Evolutionary conservation across 2,113 vertebrate genomes (phyloP).

Genomic region (Panurus biarmicus): DNA sequence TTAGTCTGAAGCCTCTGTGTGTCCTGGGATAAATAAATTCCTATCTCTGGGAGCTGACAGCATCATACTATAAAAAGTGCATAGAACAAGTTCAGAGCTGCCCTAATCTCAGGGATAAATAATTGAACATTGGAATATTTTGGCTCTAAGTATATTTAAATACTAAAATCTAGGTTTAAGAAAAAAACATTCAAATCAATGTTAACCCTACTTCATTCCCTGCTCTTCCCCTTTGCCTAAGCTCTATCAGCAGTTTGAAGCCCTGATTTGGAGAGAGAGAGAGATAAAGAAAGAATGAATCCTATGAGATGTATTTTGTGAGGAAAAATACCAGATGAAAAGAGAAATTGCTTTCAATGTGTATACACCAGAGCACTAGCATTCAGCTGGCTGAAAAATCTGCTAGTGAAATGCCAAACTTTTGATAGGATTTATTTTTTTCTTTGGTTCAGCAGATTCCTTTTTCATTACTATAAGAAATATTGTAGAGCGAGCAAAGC

Average conservation of each 20-base stretch:
- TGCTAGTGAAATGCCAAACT: background rate
- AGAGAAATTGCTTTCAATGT: background rate
- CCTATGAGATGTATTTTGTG: background rate
- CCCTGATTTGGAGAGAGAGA: background rate
- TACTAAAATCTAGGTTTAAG: background rate
- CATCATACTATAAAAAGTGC: background rate
- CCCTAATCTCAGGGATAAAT: background rate
- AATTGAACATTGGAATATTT: background rate
- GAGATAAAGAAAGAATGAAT: background rate
- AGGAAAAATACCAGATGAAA: background rate
- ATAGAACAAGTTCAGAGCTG: background rate
- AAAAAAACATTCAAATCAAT: background rate
- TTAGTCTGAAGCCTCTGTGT: background rate
- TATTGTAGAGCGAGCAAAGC: background rate
- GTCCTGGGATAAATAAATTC: background rate
- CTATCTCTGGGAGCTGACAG: background rate
- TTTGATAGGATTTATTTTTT: background rate
- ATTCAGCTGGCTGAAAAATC: background rate
- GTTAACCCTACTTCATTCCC: background rate
- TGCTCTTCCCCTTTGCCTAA: fast-evolving
- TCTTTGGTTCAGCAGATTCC: background rate
- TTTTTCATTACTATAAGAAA: slow-evolving; percentile 8
- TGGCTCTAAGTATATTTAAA: background rate
- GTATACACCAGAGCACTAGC: background rate
- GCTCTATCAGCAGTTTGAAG: background rate